phyloP scores from a whole-genome alignment of 2,888 invertebrate species.

The Petrolisthes manimaculis region DNA sequence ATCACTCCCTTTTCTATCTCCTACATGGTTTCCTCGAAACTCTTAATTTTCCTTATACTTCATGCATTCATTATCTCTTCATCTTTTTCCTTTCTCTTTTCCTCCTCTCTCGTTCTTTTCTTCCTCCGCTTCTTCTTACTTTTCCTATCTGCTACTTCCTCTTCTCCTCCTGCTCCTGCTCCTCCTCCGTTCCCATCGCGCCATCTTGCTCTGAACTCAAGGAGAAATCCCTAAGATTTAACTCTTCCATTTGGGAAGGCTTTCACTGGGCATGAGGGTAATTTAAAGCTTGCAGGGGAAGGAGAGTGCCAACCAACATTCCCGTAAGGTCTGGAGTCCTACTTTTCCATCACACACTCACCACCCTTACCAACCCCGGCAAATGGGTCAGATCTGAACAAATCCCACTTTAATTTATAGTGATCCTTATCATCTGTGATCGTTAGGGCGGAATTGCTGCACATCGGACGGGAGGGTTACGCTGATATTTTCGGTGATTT shows the following conservation, averaged over 20 bases:
- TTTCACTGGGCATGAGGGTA: conserved; percentile 59
- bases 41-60: neutral
- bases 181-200: conserved; percentile 28
- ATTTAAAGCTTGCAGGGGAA: conserved; percentile 51
- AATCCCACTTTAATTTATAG: conserved; percentile 61
- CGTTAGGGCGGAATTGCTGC: conserved; percentile 56
- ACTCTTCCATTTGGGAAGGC: conserved; percentile 62
- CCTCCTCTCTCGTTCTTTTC: neutral
- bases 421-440: conserved; percentile 62
- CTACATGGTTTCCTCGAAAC: neutral
- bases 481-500: conserved; percentile 30
- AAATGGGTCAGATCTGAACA: conserved; percentile 48
- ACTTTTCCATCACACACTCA: neutral
- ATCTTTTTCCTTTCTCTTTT: neutral
- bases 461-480: conserved; percentile 14
- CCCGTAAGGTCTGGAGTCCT: conserved; percentile 38
- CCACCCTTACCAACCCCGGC: conserved; percentile 30
- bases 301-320: conserved; percentile 37
- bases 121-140: neutral
- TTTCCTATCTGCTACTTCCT: neutral
- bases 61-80: neutral
- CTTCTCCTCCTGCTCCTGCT: conserved; percentile 5
- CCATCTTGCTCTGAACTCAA: conserved; percentile 50
- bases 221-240: conserved; percentile 61
- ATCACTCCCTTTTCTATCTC: neutral